phyloP scores from a whole-genome alignment of 37 sponge, comb jelly and placozoan species.

The Trichoplax adhaerens region DNA sequence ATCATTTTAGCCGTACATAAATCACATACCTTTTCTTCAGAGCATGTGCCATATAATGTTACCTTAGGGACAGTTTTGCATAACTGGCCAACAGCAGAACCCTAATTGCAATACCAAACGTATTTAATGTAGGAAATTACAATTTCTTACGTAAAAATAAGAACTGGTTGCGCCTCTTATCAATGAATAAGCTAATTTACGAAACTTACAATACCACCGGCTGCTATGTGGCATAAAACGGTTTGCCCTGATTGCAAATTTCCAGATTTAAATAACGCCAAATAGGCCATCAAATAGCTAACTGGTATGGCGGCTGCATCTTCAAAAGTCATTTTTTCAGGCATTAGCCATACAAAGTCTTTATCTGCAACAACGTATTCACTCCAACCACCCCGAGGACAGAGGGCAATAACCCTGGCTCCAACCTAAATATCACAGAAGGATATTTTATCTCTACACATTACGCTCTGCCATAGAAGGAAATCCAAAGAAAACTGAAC shows the following conservation, averaged over 20 bases:
- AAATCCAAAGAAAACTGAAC: no score
- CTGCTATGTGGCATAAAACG: conserved; percentile 23
- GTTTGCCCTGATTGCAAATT: conserved; percentile 8
- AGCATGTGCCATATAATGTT: conserved; percentile 19
- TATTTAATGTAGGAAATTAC: no score
- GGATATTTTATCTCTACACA: no score
- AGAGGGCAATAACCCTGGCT: not conserved
- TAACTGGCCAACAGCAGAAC: conserved; percentile 23
- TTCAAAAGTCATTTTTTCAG: conserved; percentile 18
- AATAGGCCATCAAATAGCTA: conserved; percentile 13
- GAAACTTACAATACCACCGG: conserved; percentile 13
- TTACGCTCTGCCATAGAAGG: no score
- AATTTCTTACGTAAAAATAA: no score
- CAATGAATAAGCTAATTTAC: not conserved
- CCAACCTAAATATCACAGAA: no score
- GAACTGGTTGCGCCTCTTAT: no score
- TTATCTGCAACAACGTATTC: conserved; percentile 7
- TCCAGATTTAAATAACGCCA: conserved; percentile 22
- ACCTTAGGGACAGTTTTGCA: conserved; percentile 13
- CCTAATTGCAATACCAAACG: not conserved
- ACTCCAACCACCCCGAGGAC: conserved; percentile 8
- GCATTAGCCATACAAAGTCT: conserved; percentile 7
- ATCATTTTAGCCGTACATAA: no score
- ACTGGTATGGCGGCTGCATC: conserved; percentile 25
- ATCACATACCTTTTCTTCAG: conserved; percentile 2